Base-by-base conservation (phyloP, 2,113 vertebrate species). In the Poeciliopsis prolifica region DNA sequence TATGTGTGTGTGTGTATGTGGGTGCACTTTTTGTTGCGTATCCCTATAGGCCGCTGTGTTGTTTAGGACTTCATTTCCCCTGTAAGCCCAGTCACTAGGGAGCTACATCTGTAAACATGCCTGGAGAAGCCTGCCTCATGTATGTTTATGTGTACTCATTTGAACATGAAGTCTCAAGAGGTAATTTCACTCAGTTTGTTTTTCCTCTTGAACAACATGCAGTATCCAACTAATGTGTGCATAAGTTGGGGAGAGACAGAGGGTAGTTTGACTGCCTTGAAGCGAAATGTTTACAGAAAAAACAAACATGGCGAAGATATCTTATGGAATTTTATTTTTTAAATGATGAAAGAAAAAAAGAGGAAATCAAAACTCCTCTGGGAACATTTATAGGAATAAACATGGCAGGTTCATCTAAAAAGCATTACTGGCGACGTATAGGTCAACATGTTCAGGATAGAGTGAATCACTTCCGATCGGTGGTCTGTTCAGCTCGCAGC, bases 51-150 rank as follows among this genome's bases (percentile, higher is more conserved):
- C 84, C 10, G 11, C 66, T 85, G 81, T 88, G 86, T 81, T 92
- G 91, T 92, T 93, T 92, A 81, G 73, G 61, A 88, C 77, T 91
- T 90, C 88, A 48, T 48, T 69, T 72, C 68, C 77, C 74, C 84
- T 86, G 85, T 85, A 78, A 83, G 74, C 80, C 51, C 40, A 54
- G 82, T 88, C 93, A 90, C 92, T 82, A 40, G 92, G 92, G 93
- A 93, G 74, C 73, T 54, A 77, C 86, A 74, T 92, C 78, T 88
- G 91, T 94, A 95, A 93, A 94, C 92, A 94, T 77, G 91, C 91
- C 88, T 87, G 80, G 68, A 88, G 90, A 90, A 77, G 80, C 80
- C 77, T 80, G 58, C 70, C 44, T 81, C 42, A 6, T 69, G 69
- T 66, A 58, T 83, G 81, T 83, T 65, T 77, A 71, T 40, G 68